phyloP scores from a whole-genome alignment of 2,797 vertebrate genomes.

The Urosaurus nigricauda region DNA sequence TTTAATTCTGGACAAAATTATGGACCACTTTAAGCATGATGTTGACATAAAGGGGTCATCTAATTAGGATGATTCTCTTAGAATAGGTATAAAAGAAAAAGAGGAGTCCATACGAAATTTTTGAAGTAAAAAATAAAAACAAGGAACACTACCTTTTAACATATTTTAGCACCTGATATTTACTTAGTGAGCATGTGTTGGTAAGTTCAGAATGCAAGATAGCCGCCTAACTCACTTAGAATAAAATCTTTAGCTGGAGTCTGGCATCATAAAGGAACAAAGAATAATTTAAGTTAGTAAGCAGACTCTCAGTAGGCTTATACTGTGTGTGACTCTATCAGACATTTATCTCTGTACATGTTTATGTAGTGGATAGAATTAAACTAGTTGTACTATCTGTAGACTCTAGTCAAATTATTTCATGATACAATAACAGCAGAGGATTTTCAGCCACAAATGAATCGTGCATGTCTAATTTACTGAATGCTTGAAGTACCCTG shows the following conservation, averaged over 20 bases:
- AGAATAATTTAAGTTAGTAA: fast-evolving
- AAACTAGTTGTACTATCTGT: not conserved
- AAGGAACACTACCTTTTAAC: not conserved
- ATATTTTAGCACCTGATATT: not conserved
- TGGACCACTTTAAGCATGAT: not conserved
- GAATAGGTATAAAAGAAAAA: not conserved
- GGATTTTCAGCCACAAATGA: not conserved
- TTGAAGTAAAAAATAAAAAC: not conserved
- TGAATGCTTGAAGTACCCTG: fast-evolving
- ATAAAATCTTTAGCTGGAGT: constrained; percentile 9
- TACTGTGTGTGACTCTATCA: not conserved
- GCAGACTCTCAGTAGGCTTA: fast-evolving
- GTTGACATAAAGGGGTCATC: no score
- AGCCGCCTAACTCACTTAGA: not conserved
- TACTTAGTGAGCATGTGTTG: not conserved
- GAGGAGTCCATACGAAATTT: not conserved
- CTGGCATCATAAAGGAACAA: not conserved
- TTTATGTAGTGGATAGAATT: not conserved
- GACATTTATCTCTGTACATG: not conserved
- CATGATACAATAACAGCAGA: not conserved
- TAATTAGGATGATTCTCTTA: not conserved
- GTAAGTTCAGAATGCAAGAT: not conserved
- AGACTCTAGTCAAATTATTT: not conserved
- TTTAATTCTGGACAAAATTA: not conserved
- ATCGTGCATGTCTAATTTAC: not conserved